phyloP scores from a whole-genome alignment of 2,888 invertebrate species.

The Volucella inflata region DNA sequence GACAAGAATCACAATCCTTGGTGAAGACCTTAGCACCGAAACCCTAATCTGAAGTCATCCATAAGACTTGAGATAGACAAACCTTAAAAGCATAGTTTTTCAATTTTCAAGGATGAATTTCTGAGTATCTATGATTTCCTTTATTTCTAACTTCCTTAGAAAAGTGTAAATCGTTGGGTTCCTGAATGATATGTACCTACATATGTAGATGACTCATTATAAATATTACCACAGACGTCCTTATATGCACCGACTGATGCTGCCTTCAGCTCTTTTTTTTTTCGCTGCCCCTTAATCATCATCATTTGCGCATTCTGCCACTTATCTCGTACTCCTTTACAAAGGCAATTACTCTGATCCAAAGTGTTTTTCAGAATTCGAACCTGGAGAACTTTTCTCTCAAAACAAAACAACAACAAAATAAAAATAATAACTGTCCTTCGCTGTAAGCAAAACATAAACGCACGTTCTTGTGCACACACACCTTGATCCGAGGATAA shows the following conservation, averaged over 20 bases:
- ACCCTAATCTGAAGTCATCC: too few species aligned
- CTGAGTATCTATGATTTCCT: too few species aligned
- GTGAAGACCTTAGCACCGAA: too few species aligned
- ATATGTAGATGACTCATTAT: conserved; percentile 29
- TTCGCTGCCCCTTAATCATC: conserved; percentile 30
- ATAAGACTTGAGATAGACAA: too few species aligned
- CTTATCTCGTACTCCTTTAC: neutral
- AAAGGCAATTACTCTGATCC: conserved; percentile 43
- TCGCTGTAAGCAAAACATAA: conserved; percentile 62
- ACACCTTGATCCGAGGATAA: conserved; percentile 66
- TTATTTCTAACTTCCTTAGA: too few species aligned
- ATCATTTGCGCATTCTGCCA: conserved; percentile 7
- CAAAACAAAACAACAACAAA: neutral
- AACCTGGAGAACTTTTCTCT: conserved; percentile 14
- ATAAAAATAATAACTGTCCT: conserved; percentile 47
- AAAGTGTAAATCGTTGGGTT: too few species aligned
- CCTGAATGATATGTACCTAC: too few species aligned
- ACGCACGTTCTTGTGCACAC: conserved; percentile 70
- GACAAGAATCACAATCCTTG: too few species aligned
- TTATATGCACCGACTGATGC: conserved; percentile 14
- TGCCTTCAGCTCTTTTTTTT: conserved; percentile 24
- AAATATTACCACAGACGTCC: neutral
- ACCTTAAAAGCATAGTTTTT: too few species aligned
- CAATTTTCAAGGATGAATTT: too few species aligned
- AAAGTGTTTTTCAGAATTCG: conserved; percentile 48